Evolutionary conservation across 2,797 vertebrate genomes (phyloP), one percentile per base, ranked within the genome.

Genomic region (Bovichtus variegatus): DNA sequence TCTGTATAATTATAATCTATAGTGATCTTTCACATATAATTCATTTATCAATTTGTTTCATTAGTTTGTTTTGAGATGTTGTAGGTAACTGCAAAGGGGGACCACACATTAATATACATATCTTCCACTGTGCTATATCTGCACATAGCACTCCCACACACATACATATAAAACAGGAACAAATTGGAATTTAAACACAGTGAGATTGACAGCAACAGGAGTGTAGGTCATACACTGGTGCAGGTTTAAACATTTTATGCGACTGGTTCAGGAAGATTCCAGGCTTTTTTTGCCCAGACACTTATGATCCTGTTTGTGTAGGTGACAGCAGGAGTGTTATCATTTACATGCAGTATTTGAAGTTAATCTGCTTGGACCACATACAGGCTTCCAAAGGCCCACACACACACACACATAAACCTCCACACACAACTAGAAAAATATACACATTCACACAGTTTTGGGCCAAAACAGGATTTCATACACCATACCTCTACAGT

Each of bases 251-350:
- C 2, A 65, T 40, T 4, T 57, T 27, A 27, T 27, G 27, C 27
- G 27, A 27, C 27, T 34, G n/a, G 15, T 43, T 49, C 21, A 46
- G 51, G 29, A 62, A 50, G 36, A 49, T 23, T 29, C 15, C 19
- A 29, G 21, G n/a, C 3, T 41, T 40, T 38, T n/a, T 27, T 46
- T 13, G 4, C 19, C 21, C 40, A 36, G 79, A 64, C 38, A 54
- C 8, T 16, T 21, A 50, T 70, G 51, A 64, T 46, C 49, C 16
- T 66, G 57, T 1, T 53, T 76, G n/a, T 59, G 25, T 62, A 58
- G 31, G 59, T 71, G 70, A 46, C 80, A 54, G 61, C 5, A 60
- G 43, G 19, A 74, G 51, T 64, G 66, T 61, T 65, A 71, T 77
- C 9, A 76, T 66, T 19, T 70, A 21, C 34, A 40, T 71, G 62